Percentiles rank a stretch among this genome's conserved stretches.
phyloP scores from a whole-genome alignment of 1,140 invertebrate genomes.

The Scylla paramamosain region DNA sequence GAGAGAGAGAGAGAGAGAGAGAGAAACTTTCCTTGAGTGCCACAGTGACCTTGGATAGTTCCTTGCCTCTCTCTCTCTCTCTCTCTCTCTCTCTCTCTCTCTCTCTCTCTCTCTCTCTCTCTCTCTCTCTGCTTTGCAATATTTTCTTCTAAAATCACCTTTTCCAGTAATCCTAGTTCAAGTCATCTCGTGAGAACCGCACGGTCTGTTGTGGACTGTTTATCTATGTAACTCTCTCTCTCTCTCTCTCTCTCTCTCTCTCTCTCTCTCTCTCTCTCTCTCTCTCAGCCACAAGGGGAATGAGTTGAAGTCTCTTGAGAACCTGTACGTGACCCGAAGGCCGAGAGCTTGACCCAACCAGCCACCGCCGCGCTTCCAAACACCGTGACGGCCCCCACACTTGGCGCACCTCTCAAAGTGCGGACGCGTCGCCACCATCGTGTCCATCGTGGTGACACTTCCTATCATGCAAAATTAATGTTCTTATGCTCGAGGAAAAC shows the following conservation, averaged over 20 bases:
- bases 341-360: too few relatives aligned
- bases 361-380: too few relatives aligned
- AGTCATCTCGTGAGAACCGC: too few relatives aligned
- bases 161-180: too few relatives aligned
- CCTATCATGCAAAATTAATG: background rate
- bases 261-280: too few relatives aligned
- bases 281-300: background rate
- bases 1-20: conserved; percentile 43
- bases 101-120: too few relatives aligned
- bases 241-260: background rate
- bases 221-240: too few relatives aligned
- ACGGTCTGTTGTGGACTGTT: too few relatives aligned
- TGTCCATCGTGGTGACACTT: background rate
- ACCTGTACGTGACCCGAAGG: background rate
- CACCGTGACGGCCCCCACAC: too few relatives aligned
- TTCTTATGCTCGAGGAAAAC: background rate
- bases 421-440: background rate
- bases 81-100: too few relatives aligned
- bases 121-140: too few relatives aligned
- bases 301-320: background rate
- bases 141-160: too few relatives aligned
- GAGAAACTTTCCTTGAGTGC: conserved; percentile 26
- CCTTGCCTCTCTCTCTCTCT: background rate
- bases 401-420: background rate
- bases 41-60: background rate